Evolutionary conservation across 2,888 invertebrate species (phyloP).

Genomic region (Esperia sulphurella): DNA sequence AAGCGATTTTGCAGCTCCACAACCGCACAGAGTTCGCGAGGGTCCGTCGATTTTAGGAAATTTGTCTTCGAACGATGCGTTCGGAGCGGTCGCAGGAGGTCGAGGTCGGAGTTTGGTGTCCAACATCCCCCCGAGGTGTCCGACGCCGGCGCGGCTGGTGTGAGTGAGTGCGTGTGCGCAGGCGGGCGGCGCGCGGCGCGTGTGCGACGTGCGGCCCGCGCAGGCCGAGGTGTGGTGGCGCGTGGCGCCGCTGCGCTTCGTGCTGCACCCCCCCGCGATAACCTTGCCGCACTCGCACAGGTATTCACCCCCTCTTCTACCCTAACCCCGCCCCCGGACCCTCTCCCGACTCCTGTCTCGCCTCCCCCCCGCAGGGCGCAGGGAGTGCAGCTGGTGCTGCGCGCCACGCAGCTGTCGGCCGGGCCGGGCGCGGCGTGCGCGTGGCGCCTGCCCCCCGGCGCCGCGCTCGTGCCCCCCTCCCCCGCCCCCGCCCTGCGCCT

Average conservation of each 20-base stretch:
- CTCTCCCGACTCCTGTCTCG: too few species aligned
- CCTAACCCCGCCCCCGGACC: too few species aligned
- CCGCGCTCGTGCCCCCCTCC: constrained; percentile 4
- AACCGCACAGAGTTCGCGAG: too few species aligned
- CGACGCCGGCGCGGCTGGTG: too few species aligned
- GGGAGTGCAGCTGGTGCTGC: constrained; percentile 26
- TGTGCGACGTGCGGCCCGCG: constrained; percentile 48
- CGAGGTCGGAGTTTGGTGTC: too few species aligned
- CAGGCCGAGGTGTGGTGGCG: constrained; percentile 67
- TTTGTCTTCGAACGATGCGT: background rate
- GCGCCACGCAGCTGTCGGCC: constrained; percentile 47
- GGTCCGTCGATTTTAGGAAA: too few species aligned
- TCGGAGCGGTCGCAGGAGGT: too few species aligned
- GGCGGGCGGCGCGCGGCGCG: constrained; percentile 19
- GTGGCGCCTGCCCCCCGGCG: constrained; percentile 11
- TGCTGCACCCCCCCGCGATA: constrained; percentile 42
- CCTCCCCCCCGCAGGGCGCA: constrained; percentile 33
- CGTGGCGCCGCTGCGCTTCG: constrained; percentile 49
- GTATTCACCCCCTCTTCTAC: too few species aligned
- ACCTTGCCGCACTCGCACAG: constrained; percentile 39
- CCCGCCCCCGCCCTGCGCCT: constrained; percentile 29
- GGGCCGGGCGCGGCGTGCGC: constrained; percentile 13
- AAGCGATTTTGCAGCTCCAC: too few species aligned
- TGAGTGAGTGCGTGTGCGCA: too few species aligned
- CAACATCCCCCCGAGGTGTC: too few species aligned